Evolutionary conservation across 2,888 invertebrate genomes (phyloP).

Genomic region (Alviniconcha strummeri): DNA sequence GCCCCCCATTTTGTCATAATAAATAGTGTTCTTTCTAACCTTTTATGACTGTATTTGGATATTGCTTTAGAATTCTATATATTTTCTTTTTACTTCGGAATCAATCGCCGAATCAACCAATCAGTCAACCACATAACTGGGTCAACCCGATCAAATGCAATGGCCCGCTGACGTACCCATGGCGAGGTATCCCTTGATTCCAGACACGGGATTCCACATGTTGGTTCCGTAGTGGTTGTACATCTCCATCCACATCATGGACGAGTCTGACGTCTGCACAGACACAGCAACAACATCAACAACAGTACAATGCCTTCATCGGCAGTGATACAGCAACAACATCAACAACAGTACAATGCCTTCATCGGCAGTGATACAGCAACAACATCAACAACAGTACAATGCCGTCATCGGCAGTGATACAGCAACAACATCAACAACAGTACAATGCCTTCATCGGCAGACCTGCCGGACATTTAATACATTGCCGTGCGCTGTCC

Average conservation of each 20-base stretch:
- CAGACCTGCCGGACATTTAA: not conserved
- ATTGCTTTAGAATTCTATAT: no score
- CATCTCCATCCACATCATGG: conserved; percentile 48
- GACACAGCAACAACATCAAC: not conserved
- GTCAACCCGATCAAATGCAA: no score
- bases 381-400: not conserved
- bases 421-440: not conserved
- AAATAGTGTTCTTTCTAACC: no score
- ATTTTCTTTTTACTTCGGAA: no score
- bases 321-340: not conserved
- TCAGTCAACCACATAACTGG: no score
- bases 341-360: not conserved
- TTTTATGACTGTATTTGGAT: no score
- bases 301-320: not conserved
- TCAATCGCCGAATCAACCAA: no score
- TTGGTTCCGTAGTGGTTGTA: conserved; percentile 45
- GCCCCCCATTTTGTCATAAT: no score
- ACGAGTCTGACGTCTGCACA: conserved; percentile 38
- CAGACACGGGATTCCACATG: conserved; percentile 43
- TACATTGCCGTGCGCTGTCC: not conserved
- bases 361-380: not conserved
- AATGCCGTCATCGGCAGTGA: not conserved
- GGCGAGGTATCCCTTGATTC: conserved; percentile 42
- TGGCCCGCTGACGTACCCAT: conserved; percentile 36
- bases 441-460: not conserved